Evolutionary conservation across 1,140 invertebrate species (phyloP).

Genomic region (Prorops nasuta): DNA sequence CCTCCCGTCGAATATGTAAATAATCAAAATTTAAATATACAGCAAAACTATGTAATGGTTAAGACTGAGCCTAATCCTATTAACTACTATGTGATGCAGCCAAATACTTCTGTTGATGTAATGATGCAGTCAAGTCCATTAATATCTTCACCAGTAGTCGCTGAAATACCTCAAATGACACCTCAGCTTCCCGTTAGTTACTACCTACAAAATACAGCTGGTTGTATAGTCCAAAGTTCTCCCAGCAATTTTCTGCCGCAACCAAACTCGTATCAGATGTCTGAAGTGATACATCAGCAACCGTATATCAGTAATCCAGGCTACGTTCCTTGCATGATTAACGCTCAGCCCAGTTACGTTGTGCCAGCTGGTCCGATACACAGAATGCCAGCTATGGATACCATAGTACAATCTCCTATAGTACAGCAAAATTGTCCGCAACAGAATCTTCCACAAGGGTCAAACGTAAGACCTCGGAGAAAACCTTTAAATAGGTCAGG

Average conservation of each 20-base stretch:
- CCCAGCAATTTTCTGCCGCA: constrained; percentile 13
- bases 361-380: background rate
- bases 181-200: too few relatives aligned
- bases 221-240: constrained; percentile 28
- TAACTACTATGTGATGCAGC: constrained; percentile 29
- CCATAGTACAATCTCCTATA: too few relatives aligned
- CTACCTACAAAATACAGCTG: constrained; percentile 17
- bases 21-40: constrained; percentile 18
- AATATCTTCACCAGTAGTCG: too few relatives aligned
- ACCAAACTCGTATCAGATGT: too few relatives aligned
- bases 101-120: constrained; percentile 4
- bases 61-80: constrained; percentile 19
- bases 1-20: constrained; percentile 1
- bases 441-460: too few relatives aligned
- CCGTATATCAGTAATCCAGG: constrained; percentile 17
- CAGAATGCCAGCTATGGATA: too few relatives aligned
- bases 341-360: constrained; percentile 3
- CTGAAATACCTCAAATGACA: too few relatives aligned
- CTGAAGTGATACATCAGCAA: constrained; percentile 17
- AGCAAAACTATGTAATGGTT: constrained; percentile 32
- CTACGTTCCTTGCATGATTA: constrained; percentile 19
- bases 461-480: too few relatives aligned
- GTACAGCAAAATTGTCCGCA: too few relatives aligned
- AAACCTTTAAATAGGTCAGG: too few relatives aligned
- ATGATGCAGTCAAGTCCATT: constrained; percentile 5